Base-by-base conservation (phyloP, 2,888 invertebrate genomes). In the Trypoxylon attenuatum region DNA sequence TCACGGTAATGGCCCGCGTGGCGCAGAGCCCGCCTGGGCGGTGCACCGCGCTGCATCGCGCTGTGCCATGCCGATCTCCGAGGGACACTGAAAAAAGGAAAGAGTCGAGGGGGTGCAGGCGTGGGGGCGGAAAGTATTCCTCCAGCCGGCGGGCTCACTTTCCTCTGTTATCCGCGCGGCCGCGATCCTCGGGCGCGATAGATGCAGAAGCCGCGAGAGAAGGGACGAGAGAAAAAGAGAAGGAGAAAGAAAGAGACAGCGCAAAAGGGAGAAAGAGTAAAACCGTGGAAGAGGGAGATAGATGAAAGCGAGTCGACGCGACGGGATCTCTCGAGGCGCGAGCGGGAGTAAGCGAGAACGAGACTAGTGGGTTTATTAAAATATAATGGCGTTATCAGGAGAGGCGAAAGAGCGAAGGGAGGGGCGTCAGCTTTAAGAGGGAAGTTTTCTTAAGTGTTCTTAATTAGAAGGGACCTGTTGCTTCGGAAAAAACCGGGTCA, bases 381-480 rank as follows among this genome's bases (percentile, higher is more conserved):
- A 87, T 83, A 84, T 87, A 86, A 87, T 84, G 80, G 83, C 82
- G 80, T 85, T 85, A 86, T 87, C 86, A 84, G 81, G 68, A 55
- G 61, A 19, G 60, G 29, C 61, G 60, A 33, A 39, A 64, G 57
- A 67, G 68, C 66, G 79, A 66, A 77, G 80, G 78, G 82, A 79
- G 79, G 81, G 83, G 85, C 85, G 84, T 84, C 83, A 82, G 85
- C 87, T 87, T 86, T 85, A 86, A 87, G 86, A 86, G 85, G 82
- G 82, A 87, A 87, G 87, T 87, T 87, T 87, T 87, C 87, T 87
- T 87, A 87, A 87, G 87, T 86, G 87, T 87, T 87, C 87, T 87
- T 87, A 87, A 87, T 87, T 87, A 87, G 87, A 87, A 85, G 84
- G 82, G 80, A 87, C 87, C 87, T 87, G 87, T 87, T 87, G 87